Evolutionary conservation across 2,797 vertebrate genomes (phyloP), one percentile per base, ranked within the genome.

Genomic region (Cetoscarus ocellatus): DNA sequence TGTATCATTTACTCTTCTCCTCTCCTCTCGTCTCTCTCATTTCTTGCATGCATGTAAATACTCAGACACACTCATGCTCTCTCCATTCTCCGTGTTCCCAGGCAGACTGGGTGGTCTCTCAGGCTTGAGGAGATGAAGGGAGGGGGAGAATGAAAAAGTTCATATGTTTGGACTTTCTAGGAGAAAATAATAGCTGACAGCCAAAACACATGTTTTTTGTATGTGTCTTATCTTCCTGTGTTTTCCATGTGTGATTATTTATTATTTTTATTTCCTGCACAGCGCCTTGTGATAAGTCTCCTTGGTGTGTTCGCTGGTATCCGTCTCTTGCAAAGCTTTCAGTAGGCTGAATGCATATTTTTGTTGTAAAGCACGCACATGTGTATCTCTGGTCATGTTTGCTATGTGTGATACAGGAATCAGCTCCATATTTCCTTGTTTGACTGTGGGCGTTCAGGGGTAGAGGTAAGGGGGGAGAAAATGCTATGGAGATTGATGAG

Each of bases 41-140:
- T 73, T 79, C 40, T 70, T 3, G 7, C 51, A 40, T 52, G 14
- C 56, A 57, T 34, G 50, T 34, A 64, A 11, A 43, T 68, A 51
- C 48, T 56, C 38, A 48, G 52, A 77, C 49, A 63, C 56, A 42
- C 69, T 78, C 61, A 1, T 56, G 49, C 77, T 86, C 55, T 49
- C 78, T 74, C 65, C 58, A 59, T 73, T 55, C 50, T 42, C 51
- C 44, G 74, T 73, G 60, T 89, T 92, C 88, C 86, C 86, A 88
- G 66, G 71, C 85, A 73, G 69, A 60, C 84, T 90, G 80, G 90
- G 84, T 90, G 88, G 86, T 88, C 90, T 86, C 61, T 11, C 38
- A 42, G 49, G 69, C 60, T 60, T 38, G 27, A 13, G 48, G 36
- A 3, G 17, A 45, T 44, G 66, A 19, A 14, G 38, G 52, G 9